Percentiles rank a stretch among this genome's conserved stretches.
Evolutionary conservation across 2,888 invertebrate genomes (phyloP).

Genomic region (Ormyrus rosae): DNA sequence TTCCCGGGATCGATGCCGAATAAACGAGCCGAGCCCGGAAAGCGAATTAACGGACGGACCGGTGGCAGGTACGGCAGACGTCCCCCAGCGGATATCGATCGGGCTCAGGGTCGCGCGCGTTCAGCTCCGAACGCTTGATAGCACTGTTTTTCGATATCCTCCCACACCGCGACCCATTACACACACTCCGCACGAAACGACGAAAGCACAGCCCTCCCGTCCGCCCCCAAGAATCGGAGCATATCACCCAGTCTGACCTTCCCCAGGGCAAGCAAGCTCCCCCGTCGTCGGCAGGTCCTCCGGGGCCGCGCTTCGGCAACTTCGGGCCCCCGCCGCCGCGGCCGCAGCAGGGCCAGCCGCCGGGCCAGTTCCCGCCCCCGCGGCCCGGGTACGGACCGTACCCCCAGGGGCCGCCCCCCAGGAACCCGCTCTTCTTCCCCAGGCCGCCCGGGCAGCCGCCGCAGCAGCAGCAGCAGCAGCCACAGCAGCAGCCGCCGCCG

Average conservation of each 20-base stretch:
- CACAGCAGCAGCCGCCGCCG: constrained; percentile 3
- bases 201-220: background rate
- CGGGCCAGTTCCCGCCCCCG: background rate
- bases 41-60: too few relatives aligned
- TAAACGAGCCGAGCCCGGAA: too few relatives aligned
- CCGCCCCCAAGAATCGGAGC: background rate
- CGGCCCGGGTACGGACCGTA: background rate
- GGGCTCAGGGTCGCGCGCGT: too few relatives aligned
- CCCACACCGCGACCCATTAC: too few relatives aligned
- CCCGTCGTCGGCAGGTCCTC: background rate
- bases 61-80: too few relatives aligned
- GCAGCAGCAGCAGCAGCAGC: constrained; percentile 63
- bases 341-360: background rate
- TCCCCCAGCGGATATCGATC: too few relatives aligned
- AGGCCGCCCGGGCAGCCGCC: constrained; percentile 52
- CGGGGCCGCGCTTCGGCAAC: background rate
- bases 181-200: too few relatives aligned
- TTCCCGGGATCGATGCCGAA: too few relatives aligned
- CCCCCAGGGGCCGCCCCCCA: constrained; percentile 18
- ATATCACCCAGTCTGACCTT: background rate
- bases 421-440: constrained; percentile 28
- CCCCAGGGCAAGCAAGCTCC: background rate
- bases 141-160: too few relatives aligned
- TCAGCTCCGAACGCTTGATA: too few relatives aligned
- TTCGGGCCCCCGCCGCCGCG: background rate